Evolutionary conservation across 2,888 invertebrate genomes (phyloP).

Genomic region (Unio delphinus): DNA sequence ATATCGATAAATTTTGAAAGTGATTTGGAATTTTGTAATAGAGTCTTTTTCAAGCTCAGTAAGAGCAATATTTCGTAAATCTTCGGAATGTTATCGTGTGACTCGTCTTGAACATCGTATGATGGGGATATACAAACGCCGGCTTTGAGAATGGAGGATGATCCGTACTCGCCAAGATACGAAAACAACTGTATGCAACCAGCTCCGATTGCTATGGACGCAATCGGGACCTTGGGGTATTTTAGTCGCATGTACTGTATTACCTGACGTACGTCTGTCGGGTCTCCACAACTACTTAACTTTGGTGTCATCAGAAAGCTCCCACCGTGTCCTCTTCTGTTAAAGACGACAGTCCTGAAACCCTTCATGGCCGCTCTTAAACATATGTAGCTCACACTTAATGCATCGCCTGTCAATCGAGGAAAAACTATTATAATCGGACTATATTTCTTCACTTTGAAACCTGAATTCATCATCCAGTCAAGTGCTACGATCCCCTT

Average conservation of each 20-base stretch:
- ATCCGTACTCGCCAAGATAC: slow-evolving; percentile 67
- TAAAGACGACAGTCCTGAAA: slow-evolving; percentile 61
- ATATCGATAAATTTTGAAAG: slow-evolving; percentile 51
- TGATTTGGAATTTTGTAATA: slow-evolving; percentile 49
- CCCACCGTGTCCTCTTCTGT: slow-evolving; percentile 62
- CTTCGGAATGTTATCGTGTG: slow-evolving; percentile 39
- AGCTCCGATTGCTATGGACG: slow-evolving; percentile 58
- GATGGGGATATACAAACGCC: slow-evolving; percentile 61
- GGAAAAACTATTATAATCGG: slow-evolving; percentile 59
- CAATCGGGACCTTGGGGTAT: slow-evolving; percentile 47
- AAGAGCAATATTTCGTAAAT: slow-evolving; percentile 53
- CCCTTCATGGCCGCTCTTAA: slow-evolving; percentile 41
- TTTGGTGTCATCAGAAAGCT: slow-evolving; percentile 60
- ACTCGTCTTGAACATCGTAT: slow-evolving; percentile 50
- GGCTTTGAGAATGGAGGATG: slow-evolving; percentile 54
- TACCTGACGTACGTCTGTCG: slow-evolving; percentile 58
- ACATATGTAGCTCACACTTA: slow-evolving; percentile 41
- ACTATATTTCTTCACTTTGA: slow-evolving; percentile 32
- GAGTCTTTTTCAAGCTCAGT: slow-evolving; percentile 45
- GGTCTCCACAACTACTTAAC: slow-evolving; percentile 61
- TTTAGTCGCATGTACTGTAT: slow-evolving; percentile 55
- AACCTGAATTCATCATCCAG: slow-evolving; percentile 49
- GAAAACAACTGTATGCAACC: slow-evolving; percentile 64
- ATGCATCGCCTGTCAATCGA: slow-evolving; percentile 54
- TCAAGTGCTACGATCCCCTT: slow-evolving; percentile 65